Base-by-base conservation (phyloP, 2,797 vertebrate species). In the Sebastiscus albofasciatus region DNA sequence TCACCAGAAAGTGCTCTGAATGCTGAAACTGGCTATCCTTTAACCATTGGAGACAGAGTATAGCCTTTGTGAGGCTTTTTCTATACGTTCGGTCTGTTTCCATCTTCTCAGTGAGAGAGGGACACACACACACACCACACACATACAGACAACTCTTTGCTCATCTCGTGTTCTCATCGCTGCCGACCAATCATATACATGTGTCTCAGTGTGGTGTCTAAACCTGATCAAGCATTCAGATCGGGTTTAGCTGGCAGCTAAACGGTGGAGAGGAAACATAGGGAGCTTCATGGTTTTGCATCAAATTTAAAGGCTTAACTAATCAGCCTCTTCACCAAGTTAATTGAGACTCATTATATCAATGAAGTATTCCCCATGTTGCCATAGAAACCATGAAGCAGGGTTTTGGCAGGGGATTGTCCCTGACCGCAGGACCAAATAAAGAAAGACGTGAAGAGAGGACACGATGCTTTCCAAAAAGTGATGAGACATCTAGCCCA, bases 291-390 rank as follows among this genome's bases (percentile, higher is more conserved):
- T 80, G 87, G 91, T 82, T 94, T 87, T 89, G 89, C 90, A 90
- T 87, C 80, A 84, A 82, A 92, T 89, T 82, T 90, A 77, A 91
- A 89, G 81, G 91, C 92, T 92, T 92, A 92, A 93, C 92, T 88
- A 95, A 94, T 94, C 92, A 54, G 77, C 77, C 89, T 92, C 80
- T 94, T 90, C 87, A 90, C 80, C 82, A 88, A 90, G 79, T 90
- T 94, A 93, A 95, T 93, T 91, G 88, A 93, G 90, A 91, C 93
- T 86, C 80, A 82, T 92, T 92, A 83, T 86, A 81, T 89, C 89
- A 89, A 73, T 82, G 79, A 93, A 93, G 87, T 84, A 93, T 92
- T 92, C 75, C 82, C 83, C 72, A 39, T 46, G 93, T 94, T 93
- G 88, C 94, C 89, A 93, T 93, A 80, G 94, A 92, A 92, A 95